phyloP scores from a whole-genome alignment of 2,113 vertebrate genomes.

The Leptobrachium ailaonicum region DNA sequence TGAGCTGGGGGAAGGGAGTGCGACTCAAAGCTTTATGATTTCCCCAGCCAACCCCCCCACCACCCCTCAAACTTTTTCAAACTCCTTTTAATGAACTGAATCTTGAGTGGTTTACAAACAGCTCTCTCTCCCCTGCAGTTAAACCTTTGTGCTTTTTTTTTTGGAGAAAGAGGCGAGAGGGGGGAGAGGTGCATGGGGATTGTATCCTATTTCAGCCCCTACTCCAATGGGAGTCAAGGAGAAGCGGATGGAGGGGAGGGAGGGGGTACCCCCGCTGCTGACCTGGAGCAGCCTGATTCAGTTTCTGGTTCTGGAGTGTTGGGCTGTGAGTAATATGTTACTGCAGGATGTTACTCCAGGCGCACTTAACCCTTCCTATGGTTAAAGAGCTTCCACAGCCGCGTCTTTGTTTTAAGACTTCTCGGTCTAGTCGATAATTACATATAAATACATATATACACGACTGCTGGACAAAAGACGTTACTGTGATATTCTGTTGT shows the following conservation, averaged over 20 bases:
- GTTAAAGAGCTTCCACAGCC: background rate
- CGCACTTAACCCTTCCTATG: constrained; percentile 13
- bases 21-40: constrained; percentile 6
- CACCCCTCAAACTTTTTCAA: background rate
- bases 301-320: constrained; percentile 33
- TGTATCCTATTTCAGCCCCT: constrained; percentile 36
- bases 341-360: constrained; percentile 37
- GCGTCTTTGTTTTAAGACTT: too few species aligned
- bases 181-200: background rate
- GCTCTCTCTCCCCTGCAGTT: constrained; percentile 45
- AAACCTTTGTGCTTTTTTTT: constrained; percentile 41
- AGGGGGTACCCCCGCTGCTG: constrained; percentile 5
- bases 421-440: too few species aligned
- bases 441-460: too few species aligned
- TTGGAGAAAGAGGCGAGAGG: constrained; percentile 7
- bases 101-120: constrained; percentile 49
- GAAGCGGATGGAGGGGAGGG: constrained; percentile 10
- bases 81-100: constrained; percentile 45
- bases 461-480: too few species aligned
- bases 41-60: constrained; percentile 14
- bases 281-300: constrained; percentile 46
- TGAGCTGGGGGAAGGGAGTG: constrained; percentile 15
- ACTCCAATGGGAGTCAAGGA: constrained; percentile 33
- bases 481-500: too few species aligned
- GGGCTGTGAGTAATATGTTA: constrained; percentile 39